phyloP scores from a whole-genome alignment of 2,797 vertebrate genomes.

The Sparus aurata region DNA sequence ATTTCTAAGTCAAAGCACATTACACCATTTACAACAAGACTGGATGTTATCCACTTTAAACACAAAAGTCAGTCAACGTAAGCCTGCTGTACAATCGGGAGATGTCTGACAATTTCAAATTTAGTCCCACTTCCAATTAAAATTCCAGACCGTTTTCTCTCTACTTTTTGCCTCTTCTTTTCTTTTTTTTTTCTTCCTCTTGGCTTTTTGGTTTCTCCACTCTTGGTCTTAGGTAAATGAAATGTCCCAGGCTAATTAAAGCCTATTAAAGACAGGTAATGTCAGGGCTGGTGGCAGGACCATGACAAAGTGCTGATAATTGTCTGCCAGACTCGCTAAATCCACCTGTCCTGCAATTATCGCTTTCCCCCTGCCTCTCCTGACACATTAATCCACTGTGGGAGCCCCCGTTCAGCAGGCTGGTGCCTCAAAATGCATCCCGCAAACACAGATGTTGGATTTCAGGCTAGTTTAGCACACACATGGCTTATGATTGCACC shows the following conservation, averaged over 20 bases:
- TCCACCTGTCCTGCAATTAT: conserved; percentile 86
- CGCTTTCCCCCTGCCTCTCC: conserved; percentile 60
- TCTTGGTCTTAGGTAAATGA: conserved; percentile 78
- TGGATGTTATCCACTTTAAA: conserved; percentile 63
- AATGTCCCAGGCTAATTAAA: conserved; percentile 88
- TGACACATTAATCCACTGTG: conserved; percentile 76
- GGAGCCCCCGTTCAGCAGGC: conserved; percentile 46
- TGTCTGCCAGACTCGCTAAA: conserved; percentile 89
- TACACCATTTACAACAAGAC: conserved; percentile 53
- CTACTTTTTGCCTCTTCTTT: conserved; percentile 56
- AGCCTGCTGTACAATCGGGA: conserved; percentile 61
- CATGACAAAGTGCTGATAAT: conserved; percentile 89
- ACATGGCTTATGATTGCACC: conserved; percentile 54
- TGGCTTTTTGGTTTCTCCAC: conserved; percentile 67
- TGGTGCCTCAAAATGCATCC: conserved; percentile 73
- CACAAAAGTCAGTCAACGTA: conserved; percentile 56
- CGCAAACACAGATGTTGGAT: conserved; percentile 70
- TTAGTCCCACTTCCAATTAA: conserved; percentile 64
- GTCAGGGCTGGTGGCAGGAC: conserved; percentile 85
- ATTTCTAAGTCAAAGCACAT: conserved; percentile 67
- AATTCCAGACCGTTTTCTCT: conserved; percentile 65
- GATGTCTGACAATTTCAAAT: conserved; percentile 67
- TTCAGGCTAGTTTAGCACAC: conserved; percentile 62
- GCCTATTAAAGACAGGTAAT: conserved; percentile 87
- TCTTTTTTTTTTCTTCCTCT: conserved; percentile 19